These are phyloP conservation scores for Hippocampus comes DNA, from an alignment of 2,113 vertebrate genomes.

Conservation along the genomic window DNA sequence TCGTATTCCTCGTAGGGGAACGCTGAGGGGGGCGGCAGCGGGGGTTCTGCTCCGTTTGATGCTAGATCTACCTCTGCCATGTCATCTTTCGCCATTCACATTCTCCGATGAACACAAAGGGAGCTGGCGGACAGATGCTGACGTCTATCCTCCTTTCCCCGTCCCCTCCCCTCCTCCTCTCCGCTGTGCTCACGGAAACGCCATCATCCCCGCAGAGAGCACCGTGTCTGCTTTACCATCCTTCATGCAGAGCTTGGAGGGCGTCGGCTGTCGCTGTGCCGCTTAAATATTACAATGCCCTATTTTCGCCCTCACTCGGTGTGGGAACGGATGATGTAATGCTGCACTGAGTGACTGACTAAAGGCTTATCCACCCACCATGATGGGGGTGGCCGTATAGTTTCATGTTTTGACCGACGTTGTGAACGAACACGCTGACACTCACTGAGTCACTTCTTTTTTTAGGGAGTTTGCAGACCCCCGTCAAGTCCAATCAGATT, in stretches of 20 bases:
- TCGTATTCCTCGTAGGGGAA: constrained; percentile 86
- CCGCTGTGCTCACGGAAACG: constrained; percentile 48
- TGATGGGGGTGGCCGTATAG: neutral
- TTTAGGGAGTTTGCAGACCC: neutral
- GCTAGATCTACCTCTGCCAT: constrained; percentile 79
- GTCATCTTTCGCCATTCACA: constrained; percentile 77
- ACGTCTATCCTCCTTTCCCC: constrained; percentile 63
- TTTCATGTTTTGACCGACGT: neutral
- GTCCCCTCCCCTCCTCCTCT: constrained; percentile 37
- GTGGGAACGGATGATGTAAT: constrained; percentile 70
- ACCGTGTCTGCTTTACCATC: constrained; percentile 17
- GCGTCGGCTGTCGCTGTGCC: constrained; percentile 21
- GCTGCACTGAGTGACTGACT: constrained; percentile 35
- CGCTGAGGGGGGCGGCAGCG: constrained; percentile 38
- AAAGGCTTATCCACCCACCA: constrained; percentile 32
- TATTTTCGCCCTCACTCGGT: constrained; percentile 10
- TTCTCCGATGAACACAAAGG: constrained; percentile 68
- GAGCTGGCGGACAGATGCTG: constrained; percentile 64
- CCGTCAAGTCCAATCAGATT: neutral
- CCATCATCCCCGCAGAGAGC: constrained; percentile 42
- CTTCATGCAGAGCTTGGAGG: constrained; percentile 6
- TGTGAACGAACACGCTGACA: neutral
- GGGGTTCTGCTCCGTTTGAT: constrained; percentile 55
- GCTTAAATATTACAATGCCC: constrained; percentile 24
- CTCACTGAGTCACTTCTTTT: too few relatives aligned